Conservation (phyloP, 1,140 invertebrate species). For the Ceratosolen fusciceps region DNA sequence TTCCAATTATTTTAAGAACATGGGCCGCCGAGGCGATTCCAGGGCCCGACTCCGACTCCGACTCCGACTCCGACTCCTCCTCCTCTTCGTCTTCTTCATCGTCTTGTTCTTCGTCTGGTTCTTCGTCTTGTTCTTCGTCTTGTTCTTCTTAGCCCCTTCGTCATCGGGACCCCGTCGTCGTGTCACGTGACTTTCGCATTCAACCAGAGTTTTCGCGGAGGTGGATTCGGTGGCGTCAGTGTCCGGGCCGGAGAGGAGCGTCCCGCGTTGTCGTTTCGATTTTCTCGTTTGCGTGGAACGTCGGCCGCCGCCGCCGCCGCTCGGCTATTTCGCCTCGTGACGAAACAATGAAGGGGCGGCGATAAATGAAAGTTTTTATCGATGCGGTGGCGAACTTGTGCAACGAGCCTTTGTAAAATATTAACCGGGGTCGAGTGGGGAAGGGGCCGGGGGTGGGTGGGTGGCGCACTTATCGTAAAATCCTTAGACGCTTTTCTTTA, state of each 20-base stretch:
- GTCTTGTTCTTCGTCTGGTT: too few relatives aligned
- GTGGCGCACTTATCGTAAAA: conserved; percentile 2
- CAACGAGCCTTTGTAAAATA: neutral
- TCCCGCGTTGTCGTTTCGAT: neutral
- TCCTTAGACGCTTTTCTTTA: neutral
- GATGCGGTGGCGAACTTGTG: neutral
- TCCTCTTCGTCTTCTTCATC: neutral
- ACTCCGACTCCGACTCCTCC: neutral
- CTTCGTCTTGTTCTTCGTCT: neutral
- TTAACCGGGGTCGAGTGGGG: too few relatives aligned
- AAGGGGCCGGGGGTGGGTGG: too few relatives aligned
- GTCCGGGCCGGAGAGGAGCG: neutral
- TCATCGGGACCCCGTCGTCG: neutral
- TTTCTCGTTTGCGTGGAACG: neutral
- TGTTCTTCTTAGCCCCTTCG: neutral
- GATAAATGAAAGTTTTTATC: neutral
- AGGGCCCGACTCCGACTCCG: neutral
- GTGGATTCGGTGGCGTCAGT: neutral
- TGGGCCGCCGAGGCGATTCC: neutral
- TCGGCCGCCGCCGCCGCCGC: neutral
- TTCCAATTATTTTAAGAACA: conserved; percentile 24
- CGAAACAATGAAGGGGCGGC: neutral
- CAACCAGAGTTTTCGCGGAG: neutral
- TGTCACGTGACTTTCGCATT: conserved; percentile 3
- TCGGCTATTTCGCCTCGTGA: neutral